Evolutionary conservation across 2,113 vertebrate genomes (phyloP).

Genomic region (Struthio camelus): DNA sequence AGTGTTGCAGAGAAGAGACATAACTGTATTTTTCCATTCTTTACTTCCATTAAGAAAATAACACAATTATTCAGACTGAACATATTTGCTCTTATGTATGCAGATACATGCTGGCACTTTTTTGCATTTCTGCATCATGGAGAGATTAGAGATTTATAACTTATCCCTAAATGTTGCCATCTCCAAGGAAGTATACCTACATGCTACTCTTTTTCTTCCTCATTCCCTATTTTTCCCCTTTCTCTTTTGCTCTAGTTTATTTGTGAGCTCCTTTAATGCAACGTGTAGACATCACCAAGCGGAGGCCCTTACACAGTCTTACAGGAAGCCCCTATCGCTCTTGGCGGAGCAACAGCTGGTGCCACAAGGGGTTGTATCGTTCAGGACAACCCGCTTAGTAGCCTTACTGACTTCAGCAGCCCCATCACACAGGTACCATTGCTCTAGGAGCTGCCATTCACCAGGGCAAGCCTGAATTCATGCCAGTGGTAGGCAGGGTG

Average conservation of each 20-base stretch:
- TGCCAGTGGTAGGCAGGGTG: neutral
- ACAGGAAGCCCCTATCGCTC: rapidly evolving
- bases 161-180: neutral
- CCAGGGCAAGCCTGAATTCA: neutral
- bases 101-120: neutral
- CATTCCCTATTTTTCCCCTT: neutral
- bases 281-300: neutral
- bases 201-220: neutral
- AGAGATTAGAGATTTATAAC: neutral
- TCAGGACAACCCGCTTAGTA: neutral
- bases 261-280: neutral
- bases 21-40: neutral
- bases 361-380: neutral
- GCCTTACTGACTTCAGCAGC: neutral
- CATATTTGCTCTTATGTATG: neutral
- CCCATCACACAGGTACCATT: neutral
- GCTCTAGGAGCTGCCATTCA: neutral
- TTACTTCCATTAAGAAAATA: neutral
- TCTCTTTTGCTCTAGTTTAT: neutral
- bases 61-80: neutral
- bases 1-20: neutral
- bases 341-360: neutral
- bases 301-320: neutral
- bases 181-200: neutral
- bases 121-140: neutral